Base-by-base conservation (phyloP, 1,140 invertebrate species). In the Rhagoletis pomonella region DNA sequence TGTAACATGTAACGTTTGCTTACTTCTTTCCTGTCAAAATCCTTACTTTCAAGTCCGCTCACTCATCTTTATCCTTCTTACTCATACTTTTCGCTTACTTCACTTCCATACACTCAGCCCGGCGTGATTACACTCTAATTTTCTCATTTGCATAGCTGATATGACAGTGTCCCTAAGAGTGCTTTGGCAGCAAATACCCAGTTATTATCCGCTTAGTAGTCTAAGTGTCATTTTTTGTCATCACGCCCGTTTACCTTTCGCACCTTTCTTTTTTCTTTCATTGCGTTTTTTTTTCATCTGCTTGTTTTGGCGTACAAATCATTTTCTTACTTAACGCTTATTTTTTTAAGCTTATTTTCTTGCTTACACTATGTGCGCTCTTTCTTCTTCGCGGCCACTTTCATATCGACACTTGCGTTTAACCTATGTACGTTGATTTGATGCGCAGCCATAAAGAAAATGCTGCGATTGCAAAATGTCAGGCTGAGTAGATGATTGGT, bases 391-490 rank as follows among this genome's bases (percentile, higher is more conserved):
- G 42, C 67, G 44, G n/a, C 42, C 67, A 42, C 84, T 65, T 84
- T 64, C 19, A 12, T 65, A 85, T 85, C 67, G 87, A 85, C 77
- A 87, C 60, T 77, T 85, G 77, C 64, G 77, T 87, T 87, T 85
- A 87, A 87, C 59, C 87, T 64, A 62, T 87, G 85, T 87, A 87
- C 85, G 87, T 55, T 87, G 87, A 87, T 87, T 87, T 87, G 81
- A 87, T 55, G 77, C 64, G 60, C 60, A 47, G 44, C 19, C 77
- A 87, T 85, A 85, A 87, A 87, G 60, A 64, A 85, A 64, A 84
- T 55, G 64, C 42, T 14, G 14, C 87, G 67, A 85, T 55, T 84
- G 77, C 59, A 64, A 85, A 85, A 85, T 87, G 60, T 17, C 47
- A 77, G 17, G 69, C 2, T 81, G 42, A 47, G 69, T 73, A 17